Base-by-base conservation (phyloP, 2,113 vertebrate genomes). In the Sinocyclocheilus maitianheensis region DNA sequence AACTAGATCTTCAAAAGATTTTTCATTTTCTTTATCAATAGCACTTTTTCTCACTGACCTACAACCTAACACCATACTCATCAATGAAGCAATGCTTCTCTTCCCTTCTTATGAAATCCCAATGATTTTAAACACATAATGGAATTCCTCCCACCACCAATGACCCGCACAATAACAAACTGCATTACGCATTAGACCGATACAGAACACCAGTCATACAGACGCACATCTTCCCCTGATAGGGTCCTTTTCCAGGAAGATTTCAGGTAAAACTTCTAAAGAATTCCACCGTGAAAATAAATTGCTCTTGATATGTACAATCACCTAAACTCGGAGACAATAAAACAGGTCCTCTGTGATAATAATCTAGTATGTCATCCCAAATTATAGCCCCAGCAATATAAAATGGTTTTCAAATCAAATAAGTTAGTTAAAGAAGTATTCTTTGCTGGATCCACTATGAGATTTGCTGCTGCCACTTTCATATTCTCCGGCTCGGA, bases 331-430 rank as follows among this genome's bases (percentile, higher is more conserved):
- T 34, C 40, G 3, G 5, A 67, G 63, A 16, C 63, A 69, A 71
- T 65, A 48, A 81, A 78, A 48, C 58, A 37, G 24, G 4, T 69
- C 43, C 16, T 46, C 58, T 63, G 78, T 53, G 80, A 51, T 69
- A 82, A 22, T 53, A 82, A 53, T 30, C 24, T 26, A 53, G 80
- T 37, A 53, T 71, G 46, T 71, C 46, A 46, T 18, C 20, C 7
- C 6, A 26, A 24, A 74, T 72, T 40, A 74, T n/a, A 7, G 12
- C 18, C 3, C 1, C 1, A 4, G 67, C 51, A 14, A 83, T 74
- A 74, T 83, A 51, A 74, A 74, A 74, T 74, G 48, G 30, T 43
- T 71, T 74, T 40, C 12, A n/a, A 83, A 83, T 74, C 30, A 60
- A 74, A 74, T 72, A 55, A 83, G 43, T 3, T 30, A 53, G 81